Evolutionary conservation across 2,113 vertebrate genomes (phyloP).

Genomic region (Hystrix cristata): DNA sequence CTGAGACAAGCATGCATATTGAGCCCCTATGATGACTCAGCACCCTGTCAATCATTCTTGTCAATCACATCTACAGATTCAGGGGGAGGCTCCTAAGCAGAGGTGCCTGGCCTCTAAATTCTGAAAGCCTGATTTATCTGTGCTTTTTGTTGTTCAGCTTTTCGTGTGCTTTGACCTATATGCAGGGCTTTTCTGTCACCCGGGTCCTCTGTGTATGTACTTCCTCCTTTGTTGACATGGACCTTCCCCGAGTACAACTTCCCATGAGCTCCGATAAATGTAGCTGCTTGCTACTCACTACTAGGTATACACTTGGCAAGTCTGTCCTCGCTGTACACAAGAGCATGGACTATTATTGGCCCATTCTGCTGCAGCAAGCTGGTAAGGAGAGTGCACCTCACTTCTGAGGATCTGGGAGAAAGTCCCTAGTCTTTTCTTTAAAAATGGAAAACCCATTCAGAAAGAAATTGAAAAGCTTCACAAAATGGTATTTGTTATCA

Average conservation of each 20-base stretch:
- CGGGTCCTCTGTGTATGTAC: not conserved
- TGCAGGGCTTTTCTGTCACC: not conserved
- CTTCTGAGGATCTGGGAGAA: not conserved
- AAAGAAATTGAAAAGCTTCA: not conserved
- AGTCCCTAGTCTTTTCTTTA: not conserved
- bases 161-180: not conserved
- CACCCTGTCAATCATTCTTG: not conserved
- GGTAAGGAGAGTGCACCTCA: not conserved
- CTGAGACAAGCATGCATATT: not conserved
- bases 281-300: not conserved
- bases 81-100: not conserved
- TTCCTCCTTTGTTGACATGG: not conserved
- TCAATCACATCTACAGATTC: not conserved
- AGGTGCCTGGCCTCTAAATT: not conserved
- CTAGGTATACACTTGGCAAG: rapidly evolving
- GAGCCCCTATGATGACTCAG: not conserved
- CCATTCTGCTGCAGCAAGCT: not conserved
- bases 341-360: not conserved
- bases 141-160: not conserved
- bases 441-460: not conserved
- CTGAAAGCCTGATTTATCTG: not conserved
- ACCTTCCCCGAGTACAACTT: not conserved
- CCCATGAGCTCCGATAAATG: not conserved
- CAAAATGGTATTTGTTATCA: not conserved
- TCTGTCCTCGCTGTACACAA: not conserved